These are phyloP conservation scores for Tillus elongatus DNA, from an alignment of 2,888 invertebrate species.

Conservation along the genomic window DNA sequence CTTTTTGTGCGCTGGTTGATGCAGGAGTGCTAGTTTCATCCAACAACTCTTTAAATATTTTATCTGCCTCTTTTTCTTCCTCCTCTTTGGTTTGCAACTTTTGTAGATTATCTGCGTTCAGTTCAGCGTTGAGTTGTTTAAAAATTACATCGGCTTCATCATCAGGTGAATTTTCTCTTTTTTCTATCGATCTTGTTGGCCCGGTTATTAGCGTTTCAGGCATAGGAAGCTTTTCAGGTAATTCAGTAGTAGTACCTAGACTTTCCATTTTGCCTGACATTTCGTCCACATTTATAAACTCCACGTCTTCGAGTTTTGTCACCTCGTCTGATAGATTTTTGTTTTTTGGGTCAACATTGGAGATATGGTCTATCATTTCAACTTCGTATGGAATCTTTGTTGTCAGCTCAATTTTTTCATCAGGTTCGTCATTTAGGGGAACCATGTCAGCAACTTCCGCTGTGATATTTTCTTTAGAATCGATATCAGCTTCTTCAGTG, in stretches of 20 bases:
- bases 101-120: slow-evolving; percentile 23
- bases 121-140: slow-evolving; percentile 30
- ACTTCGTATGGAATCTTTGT: slow-evolving; percentile 28
- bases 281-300: slow-evolving; percentile 9
- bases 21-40: slow-evolving; percentile 29
- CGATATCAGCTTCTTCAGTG: slow-evolving; percentile 35
- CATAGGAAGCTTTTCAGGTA: slow-evolving; percentile 14
- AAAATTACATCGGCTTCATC: slow-evolving; percentile 28
- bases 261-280: not conserved
- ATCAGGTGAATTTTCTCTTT: slow-evolving; percentile 19
- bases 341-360: slow-evolving; percentile 10
- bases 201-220: slow-evolving; percentile 16
- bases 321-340: slow-evolving; percentile 19
- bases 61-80: slow-evolving; percentile 30
- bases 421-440: slow-evolving; percentile 8
- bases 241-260: slow-evolving; percentile 2
- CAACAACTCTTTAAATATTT: slow-evolving; percentile 34
- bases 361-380: slow-evolving; percentile 28
- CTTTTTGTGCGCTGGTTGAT: slow-evolving; percentile 12
- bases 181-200: slow-evolving; percentile 18
- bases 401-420: slow-evolving; percentile 12
- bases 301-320: slow-evolving; percentile 16
- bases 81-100: slow-evolving; percentile 21
- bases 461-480: slow-evolving; percentile 15
- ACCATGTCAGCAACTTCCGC: slow-evolving; percentile 31